These are phyloP conservation scores for Rugalucina vietnamica DNA, from an alignment of 2,888 invertebrate genomes.

Conservation along the genomic window DNA sequence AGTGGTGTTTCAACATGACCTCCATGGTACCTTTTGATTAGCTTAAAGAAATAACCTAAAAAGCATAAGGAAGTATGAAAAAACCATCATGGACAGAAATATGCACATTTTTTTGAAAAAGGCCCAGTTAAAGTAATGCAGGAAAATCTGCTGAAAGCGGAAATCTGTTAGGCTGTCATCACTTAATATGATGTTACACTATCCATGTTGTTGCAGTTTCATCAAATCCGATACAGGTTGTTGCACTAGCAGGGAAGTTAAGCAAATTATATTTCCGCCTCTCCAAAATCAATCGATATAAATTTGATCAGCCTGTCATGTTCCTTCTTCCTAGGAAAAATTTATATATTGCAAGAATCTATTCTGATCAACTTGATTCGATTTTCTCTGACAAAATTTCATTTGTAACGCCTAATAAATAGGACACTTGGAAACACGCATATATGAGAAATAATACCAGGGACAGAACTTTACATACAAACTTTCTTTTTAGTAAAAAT, in stretches of 20 bases:
- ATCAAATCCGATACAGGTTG: background rate
- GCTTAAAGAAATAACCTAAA: too few relatives aligned
- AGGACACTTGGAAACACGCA: background rate
- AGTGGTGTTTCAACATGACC: too few relatives aligned
- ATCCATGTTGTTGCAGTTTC: background rate
- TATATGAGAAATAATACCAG: too few relatives aligned
- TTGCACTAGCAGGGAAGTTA: background rate
- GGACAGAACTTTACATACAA: too few relatives aligned
- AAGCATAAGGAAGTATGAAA: too few relatives aligned
- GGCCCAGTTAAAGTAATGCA: too few relatives aligned
- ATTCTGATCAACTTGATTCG: constrained; percentile 9
- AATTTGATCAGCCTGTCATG: constrained; percentile 6
- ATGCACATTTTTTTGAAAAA: too few relatives aligned
- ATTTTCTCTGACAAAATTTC: constrained; percentile 8
- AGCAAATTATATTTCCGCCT: constrained; percentile 8
- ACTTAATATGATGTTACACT: background rate
- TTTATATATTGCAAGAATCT: constrained; percentile 9
- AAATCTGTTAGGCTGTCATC: constrained; percentile 1
- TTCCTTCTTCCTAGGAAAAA: background rate
- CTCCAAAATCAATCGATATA: constrained; percentile 5
- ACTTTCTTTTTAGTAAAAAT: too few relatives aligned
- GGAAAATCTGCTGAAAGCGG: background rate
- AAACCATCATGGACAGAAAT: too few relatives aligned
- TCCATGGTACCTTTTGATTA: too few relatives aligned
- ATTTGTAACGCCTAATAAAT: background rate